Evolutionary conservation across 1,140 invertebrate species (phyloP).

Genomic region (Octopus bimaculoides): DNA sequence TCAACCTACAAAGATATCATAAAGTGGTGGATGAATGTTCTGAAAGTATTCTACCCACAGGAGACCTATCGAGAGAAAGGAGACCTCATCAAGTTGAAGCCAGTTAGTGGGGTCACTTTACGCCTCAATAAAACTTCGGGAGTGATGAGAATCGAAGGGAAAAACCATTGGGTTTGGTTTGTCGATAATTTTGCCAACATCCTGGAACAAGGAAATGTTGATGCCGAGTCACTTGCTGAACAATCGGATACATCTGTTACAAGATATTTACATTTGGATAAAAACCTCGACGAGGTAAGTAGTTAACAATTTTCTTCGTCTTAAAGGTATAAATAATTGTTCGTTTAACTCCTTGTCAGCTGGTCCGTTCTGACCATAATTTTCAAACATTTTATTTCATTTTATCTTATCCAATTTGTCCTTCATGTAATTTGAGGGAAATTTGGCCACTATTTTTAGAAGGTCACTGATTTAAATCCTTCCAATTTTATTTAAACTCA

Average conservation of each 20-base stretch:
- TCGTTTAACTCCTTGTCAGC: no score
- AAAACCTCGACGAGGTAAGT: slow-evolving; percentile 48
- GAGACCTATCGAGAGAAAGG: slow-evolving; percentile 46
- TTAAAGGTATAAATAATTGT: no score
- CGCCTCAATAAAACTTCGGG: slow-evolving; percentile 44
- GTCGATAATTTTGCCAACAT: slow-evolving; percentile 44
- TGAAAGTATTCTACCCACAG: slow-evolving; percentile 40
- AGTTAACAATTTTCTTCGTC: background rate
- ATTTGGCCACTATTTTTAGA: no score
- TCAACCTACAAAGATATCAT: slow-evolving; percentile 36
- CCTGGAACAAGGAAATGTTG: slow-evolving; percentile 45
- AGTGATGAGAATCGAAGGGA: slow-evolving; percentile 41
- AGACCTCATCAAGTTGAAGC: slow-evolving; percentile 46
- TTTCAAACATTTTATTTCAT: no score
- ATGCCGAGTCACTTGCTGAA: slow-evolving; percentile 35
- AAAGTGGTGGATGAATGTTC: slow-evolving; percentile 44
- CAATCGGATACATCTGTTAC: slow-evolving; percentile 47
- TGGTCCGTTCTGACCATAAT: no score
- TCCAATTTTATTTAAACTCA: no score
- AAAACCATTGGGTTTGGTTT: slow-evolving; percentile 49
- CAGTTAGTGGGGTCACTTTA: slow-evolving; percentile 37
- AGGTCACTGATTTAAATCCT: no score
- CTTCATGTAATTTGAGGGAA: no score
- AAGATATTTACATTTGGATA: slow-evolving; percentile 47
- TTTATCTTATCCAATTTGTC: no score